Conservation (phyloP, 2,888 invertebrate genomes). For the Drosophila borealis region DNA sequence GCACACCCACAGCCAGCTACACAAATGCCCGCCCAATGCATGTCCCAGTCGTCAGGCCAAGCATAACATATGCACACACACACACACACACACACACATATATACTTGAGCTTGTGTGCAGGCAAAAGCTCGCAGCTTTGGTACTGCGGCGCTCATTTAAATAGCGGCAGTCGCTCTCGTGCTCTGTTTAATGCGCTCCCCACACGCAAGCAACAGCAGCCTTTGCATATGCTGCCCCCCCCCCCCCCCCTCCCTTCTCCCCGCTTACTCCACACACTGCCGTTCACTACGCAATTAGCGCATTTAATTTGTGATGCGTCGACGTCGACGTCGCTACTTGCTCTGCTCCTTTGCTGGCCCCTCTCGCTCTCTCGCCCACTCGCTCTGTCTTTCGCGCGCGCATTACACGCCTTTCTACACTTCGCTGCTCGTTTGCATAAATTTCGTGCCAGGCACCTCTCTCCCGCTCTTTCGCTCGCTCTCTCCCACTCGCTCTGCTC, state of each 20-base stretch:
- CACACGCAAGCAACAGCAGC: slow-evolving; percentile 56
- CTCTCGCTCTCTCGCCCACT: slow-evolving; percentile 11
- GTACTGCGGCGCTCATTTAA: slow-evolving; percentile 59
- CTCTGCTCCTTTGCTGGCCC: slow-evolving; percentile 7
- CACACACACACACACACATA: background rate
- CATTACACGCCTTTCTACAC: slow-evolving; percentile 78
- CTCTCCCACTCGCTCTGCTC: slow-evolving; percentile 16
- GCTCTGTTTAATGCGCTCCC: slow-evolving; percentile 75
- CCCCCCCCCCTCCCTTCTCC: background rate
- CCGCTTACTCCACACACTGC: background rate
- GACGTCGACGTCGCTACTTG: slow-evolving; percentile 7
- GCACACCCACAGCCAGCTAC: background rate
- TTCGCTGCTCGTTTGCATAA: slow-evolving; percentile 82
- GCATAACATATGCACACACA: slow-evolving; percentile 47
- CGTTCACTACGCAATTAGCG: slow-evolving; percentile 65
- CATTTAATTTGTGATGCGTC: slow-evolving; percentile 53
- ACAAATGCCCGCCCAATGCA: slow-evolving; percentile 66
- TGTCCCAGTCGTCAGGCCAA: slow-evolving; percentile 71
- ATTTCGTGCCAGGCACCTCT: slow-evolving; percentile 75
- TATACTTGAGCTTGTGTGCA: background rate
- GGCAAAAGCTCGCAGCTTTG: slow-evolving; percentile 50
- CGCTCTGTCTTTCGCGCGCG: slow-evolving; percentile 22
- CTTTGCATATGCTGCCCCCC: slow-evolving; percentile 61
- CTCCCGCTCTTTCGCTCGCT: slow-evolving; percentile 10
- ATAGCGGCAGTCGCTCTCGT: slow-evolving; percentile 60